phyloP scores from a whole-genome alignment of 2,113 vertebrate genomes.

The Peromyscus maniculatus region DNA sequence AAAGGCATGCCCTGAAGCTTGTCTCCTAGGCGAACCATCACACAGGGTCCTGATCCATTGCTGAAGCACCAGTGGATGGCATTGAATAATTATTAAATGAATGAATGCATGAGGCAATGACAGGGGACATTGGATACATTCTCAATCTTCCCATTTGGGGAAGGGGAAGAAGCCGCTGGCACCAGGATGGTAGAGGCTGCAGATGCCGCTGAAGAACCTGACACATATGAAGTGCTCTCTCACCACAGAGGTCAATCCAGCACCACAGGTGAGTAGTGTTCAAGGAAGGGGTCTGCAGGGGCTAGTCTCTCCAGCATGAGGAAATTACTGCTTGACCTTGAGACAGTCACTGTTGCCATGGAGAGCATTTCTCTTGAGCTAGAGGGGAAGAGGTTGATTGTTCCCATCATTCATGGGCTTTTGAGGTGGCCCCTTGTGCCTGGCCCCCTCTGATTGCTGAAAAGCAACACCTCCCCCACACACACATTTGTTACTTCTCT shows the following conservation, averaged over 20 bases:
- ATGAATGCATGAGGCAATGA: background rate
- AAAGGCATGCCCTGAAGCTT: background rate
- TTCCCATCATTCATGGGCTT: fast-evolving
- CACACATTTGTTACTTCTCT: background rate
- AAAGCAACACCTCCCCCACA: background rate
- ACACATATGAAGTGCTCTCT: fast-evolving
- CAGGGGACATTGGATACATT: background rate
- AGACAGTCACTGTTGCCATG: conserved; percentile 9
- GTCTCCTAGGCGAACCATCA: background rate
- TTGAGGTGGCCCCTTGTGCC: background rate
- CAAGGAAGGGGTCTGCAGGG: background rate
- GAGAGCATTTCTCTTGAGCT: conserved; percentile 24
- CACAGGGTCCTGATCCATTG: background rate
- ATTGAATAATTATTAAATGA: background rate
- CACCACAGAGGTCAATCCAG: background rate
- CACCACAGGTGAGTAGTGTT: fast-evolving
- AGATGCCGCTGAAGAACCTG: background rate
- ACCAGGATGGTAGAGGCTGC: background rate
- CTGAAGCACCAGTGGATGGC: background rate
- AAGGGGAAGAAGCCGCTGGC: background rate
- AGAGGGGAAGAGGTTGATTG: background rate
- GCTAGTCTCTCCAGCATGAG: background rate
- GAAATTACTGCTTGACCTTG: background rate
- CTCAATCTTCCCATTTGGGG: background rate
- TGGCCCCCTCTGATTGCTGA: background rate